Evolutionary conservation across 2,113 vertebrate species (phyloP), one percentile per base, ranked within the genome.

Genomic region (Gambusia holbrooki): DNA sequence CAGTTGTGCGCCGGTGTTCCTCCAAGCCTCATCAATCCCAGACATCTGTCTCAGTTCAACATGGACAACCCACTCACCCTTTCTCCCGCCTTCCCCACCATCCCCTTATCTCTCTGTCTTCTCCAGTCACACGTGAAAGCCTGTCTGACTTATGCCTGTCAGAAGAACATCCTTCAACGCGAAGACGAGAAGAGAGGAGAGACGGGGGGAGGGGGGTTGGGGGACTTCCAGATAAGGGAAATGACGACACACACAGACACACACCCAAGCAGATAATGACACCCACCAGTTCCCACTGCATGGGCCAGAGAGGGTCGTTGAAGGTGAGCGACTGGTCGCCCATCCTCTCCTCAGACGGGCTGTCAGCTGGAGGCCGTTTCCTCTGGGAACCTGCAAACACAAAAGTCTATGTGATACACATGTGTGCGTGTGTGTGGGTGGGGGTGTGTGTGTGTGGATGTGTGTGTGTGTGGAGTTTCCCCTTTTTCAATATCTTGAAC

Each of bases 231-330:
- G 66, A 88, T 84, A 87, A 80, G 66, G 70, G 73, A 74, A 62
- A 78, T 84, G 74, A 74, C 71, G n/a, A 74, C 73, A 68, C 66
- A 73, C 71, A 84, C 73, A 68, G 60, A 73, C 71, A 84, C 54
- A 74, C 40, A 80, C 40, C 72, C 61, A 37, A 27, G 69, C 66
- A 78, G 27, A 77, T 60, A 60, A 67, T 80, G 74, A 78, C 69
- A 93, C 94, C 85, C 93, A 96, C 95, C 93, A 94, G 90, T 91
- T 96, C 92, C 90, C 93, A 95, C 88, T 93, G 89, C 91, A 92
- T 70, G 90, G 94, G 93, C 93, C 96, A 96, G 81, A 93, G 95
- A 83, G 95, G 95, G 93, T 96, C 96, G 93, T 96, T 96, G 94
- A 96, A 96, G 93, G 95, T 90, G 94, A 96, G 94, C 91, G 87